Conservation (phyloP, 2,888 invertebrate species). For the Aphrophora alni region DNA sequence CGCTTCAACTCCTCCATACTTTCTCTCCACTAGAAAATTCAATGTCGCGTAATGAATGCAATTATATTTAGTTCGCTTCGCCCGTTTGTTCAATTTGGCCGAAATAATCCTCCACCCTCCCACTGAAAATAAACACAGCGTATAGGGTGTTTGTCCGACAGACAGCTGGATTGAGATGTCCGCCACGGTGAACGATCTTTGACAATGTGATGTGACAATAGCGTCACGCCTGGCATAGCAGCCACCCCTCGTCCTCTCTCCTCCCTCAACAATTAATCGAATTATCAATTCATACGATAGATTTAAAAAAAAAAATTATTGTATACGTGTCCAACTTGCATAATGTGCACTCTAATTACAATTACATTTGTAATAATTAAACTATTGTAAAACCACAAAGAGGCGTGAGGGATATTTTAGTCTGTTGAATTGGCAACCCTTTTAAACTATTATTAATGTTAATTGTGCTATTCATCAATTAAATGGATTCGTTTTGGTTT, state of each 20-base stretch:
- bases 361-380: neutral
- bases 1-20: too few species aligned
- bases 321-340: neutral
- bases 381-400: neutral
- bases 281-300: neutral
- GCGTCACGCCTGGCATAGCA: neutral
- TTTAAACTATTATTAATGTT: neutral
- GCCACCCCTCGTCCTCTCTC: neutral
- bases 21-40: neutral
- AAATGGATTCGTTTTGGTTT: neutral
- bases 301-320: neutral
- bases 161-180: neutral
- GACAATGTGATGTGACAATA: neutral
- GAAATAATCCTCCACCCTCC: too few species aligned
- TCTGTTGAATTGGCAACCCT: neutral
- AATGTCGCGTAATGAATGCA: neutral
- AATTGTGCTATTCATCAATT: neutral
- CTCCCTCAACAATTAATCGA: too few species aligned
- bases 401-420: neutral
- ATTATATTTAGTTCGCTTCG: too few species aligned
- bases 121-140: neutral
- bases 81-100: too few species aligned
- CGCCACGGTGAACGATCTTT: neutral
- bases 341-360: neutral
- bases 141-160: neutral